Conservation (phyloP, 1,140 invertebrate genomes). For the Cydia splendana region DNA sequence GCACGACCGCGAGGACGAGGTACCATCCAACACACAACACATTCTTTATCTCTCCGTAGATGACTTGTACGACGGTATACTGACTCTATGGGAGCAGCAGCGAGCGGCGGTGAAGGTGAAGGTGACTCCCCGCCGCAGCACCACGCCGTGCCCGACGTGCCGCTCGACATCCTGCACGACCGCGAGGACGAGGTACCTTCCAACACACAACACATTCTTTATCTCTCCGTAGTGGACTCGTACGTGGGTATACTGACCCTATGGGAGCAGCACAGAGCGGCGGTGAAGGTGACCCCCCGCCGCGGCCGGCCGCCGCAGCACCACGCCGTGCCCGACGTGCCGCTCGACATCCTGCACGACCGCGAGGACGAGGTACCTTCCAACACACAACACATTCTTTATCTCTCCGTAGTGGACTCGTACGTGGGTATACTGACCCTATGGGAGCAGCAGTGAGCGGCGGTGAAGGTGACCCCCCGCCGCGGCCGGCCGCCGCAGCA, state of each 20-base stretch:
- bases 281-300: slow-evolving; percentile 81
- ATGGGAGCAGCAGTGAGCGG: slow-evolving; percentile 83
- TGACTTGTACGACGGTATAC: no score
- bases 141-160: no score
- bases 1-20: slow-evolving; percentile 82
- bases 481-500: slow-evolving; percentile 62
- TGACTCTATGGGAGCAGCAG: no score
- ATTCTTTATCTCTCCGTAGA: no score
- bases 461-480: slow-evolving; percentile 81
- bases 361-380: slow-evolving; percentile 80
- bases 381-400: no score
- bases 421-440: slow-evolving; percentile 83
- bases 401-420: slow-evolving; percentile 65
- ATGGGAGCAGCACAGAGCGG: slow-evolving; percentile 83
- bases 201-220: no score
- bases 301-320: slow-evolving; percentile 62
- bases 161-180: no score
- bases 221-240: slow-evolving; percentile 60
- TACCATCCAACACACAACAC: slow-evolving; percentile 33
- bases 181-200: no score
- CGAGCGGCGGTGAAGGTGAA: no score
- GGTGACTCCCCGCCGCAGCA: no score
- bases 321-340: slow-evolving; percentile 62
- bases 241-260: slow-evolving; percentile 83
- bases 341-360: slow-evolving; percentile 80